These are phyloP conservation scores for Bombylius discolor DNA, from an alignment of 2,888 invertebrate genomes.

Conservation along the genomic window DNA sequence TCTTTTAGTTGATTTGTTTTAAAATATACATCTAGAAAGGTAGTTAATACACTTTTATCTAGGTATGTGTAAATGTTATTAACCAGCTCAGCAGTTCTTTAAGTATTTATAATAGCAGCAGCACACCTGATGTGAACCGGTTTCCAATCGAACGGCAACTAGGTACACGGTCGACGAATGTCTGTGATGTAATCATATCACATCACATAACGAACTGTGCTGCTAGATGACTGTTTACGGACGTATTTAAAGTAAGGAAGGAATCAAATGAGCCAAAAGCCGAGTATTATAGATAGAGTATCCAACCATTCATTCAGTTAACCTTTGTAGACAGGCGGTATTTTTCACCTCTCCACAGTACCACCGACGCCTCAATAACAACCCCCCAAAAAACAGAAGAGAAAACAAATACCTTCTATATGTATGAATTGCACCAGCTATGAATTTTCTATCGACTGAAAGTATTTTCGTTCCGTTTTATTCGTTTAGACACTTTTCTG, in stretches of 20 bases:
- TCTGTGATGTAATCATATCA: neutral
- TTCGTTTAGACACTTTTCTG: too few species aligned
- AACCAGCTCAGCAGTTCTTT: neutral
- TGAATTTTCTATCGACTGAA: too few species aligned
- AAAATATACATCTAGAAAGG: neutral
- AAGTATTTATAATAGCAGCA: neutral
- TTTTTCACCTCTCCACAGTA: neutral
- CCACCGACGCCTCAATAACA: neutral
- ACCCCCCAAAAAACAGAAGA: neutral
- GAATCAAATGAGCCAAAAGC: neutral
- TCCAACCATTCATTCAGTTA: neutral
- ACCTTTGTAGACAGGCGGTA: neutral
- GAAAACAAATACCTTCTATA: too few species aligned
- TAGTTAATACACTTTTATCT: neutral
- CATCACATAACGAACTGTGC: neutral
- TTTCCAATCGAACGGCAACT: conserved; percentile 12
- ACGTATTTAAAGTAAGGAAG: neutral
- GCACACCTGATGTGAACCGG: conserved; percentile 11
- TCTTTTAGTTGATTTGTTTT: neutral
- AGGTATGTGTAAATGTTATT: neutral
- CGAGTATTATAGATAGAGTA: too few species aligned
- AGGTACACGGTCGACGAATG: conserved; percentile 2
- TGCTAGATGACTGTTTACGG: neutral
- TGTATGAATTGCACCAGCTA: too few species aligned
- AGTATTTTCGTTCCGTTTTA: too few species aligned